These are phyloP conservation scores for Sphaerophoria rueppellii DNA, from an alignment of 2,888 invertebrate species.

Conservation along the genomic window DNA sequence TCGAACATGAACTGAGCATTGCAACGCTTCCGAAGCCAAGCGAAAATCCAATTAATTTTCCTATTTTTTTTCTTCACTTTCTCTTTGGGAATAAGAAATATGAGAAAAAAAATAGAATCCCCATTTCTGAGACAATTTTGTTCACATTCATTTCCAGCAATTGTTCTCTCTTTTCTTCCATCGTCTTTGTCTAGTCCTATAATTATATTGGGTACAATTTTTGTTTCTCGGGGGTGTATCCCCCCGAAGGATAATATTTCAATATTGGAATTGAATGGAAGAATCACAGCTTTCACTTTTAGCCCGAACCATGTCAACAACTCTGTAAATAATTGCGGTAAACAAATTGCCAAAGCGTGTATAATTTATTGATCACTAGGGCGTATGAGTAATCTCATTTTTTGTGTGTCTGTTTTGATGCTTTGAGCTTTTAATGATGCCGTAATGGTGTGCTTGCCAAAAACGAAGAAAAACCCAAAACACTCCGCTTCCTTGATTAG, in stretches of 20 bases:
- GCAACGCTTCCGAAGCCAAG: conserved; percentile 65
- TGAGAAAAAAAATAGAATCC: conserved; percentile 10
- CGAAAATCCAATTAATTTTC: conserved; percentile 69
- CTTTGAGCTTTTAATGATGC: conserved; percentile 42
- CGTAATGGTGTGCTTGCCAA: not conserved
- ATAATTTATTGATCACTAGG: conserved; percentile 59
- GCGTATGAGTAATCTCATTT: conserved; percentile 50
- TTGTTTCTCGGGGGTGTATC: not conserved
- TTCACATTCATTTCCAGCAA: conserved; percentile 13
- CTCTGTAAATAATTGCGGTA: conserved; percentile 64
- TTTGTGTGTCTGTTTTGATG: not conserved
- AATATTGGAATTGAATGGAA: conserved; percentile 38
- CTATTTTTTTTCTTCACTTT: conserved; percentile 23
- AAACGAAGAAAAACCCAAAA: not conserved
- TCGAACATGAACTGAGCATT: not conserved
- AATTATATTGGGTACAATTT: not conserved
- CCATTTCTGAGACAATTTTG: conserved; percentile 2
- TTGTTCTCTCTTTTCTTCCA: not conserved
- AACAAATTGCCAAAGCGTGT: conserved; percentile 61
- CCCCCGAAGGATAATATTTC: conserved; percentile 38
- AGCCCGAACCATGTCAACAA: conserved; percentile 48
- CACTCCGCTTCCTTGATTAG: not conserved
- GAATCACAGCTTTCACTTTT: conserved; percentile 22
- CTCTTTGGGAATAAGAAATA: not conserved
- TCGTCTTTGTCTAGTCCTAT: not conserved